A percentile compares a stretch with the other conserved stretches of the same genome.
phyloP scores from a whole-genome alignment of 2,113 vertebrate genomes.

The Scolopax mira region DNA sequence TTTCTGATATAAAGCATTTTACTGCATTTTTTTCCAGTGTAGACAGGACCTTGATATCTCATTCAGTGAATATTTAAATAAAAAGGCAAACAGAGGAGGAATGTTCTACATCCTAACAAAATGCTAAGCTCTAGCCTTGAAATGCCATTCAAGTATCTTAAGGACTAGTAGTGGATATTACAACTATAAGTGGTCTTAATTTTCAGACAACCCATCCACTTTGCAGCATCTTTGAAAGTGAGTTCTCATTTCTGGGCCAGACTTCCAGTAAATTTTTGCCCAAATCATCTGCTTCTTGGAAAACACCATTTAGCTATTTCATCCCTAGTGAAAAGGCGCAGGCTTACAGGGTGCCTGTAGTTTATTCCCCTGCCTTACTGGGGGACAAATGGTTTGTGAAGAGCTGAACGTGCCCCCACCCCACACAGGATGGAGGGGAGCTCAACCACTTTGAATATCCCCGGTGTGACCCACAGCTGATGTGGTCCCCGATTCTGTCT shows the following conservation, averaged over 20 bases:
- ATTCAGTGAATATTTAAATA: not conserved
- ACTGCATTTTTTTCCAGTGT: not conserved
- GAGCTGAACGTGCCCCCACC: not conserved
- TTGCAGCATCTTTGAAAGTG: not conserved
- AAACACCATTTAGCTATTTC: not conserved
- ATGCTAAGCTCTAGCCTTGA: not conserved
- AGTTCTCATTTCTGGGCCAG: not conserved
- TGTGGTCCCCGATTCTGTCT: not conserved
- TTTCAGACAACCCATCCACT: not conserved
- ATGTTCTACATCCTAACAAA: not conserved
- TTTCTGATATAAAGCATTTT: not conserved
- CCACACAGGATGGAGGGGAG: not conserved
- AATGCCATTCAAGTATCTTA: not conserved
- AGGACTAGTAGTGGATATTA: not conserved
- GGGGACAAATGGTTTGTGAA: not conserved
- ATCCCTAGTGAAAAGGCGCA: not conserved
- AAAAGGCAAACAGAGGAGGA: not conserved
- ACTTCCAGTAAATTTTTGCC: not conserved
- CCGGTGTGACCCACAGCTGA: accelerated
- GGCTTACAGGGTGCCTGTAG: not conserved
- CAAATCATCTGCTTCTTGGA: not conserved
- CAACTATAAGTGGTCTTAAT: not conserved
- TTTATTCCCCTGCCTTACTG: not conserved
- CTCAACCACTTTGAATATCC: not conserved
- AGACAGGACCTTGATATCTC: not conserved